Evolutionary conservation across 2,888 invertebrate genomes (phyloP).

Genomic region (Mythimna vitellina): DNA sequence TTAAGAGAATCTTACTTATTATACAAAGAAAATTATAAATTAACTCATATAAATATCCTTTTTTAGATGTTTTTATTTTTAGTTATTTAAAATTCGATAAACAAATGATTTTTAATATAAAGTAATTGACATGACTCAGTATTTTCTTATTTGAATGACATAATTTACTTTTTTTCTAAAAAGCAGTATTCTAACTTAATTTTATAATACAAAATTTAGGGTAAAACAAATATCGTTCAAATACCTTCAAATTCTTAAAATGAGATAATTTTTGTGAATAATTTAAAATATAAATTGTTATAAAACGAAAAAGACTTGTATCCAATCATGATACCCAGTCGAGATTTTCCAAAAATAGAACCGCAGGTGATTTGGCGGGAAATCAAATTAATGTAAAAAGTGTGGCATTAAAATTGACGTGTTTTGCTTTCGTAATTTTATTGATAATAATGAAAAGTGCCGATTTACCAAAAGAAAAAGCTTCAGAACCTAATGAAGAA

Average conservation of each 20-base stretch:
- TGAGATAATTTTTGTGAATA: slow-evolving; percentile 17
- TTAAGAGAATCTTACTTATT: slow-evolving; percentile 17
- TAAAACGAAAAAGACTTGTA: slow-evolving; percentile 42
- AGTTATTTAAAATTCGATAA: slow-evolving; percentile 40
- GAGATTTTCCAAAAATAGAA: slow-evolving; percentile 1
- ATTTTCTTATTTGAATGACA: slow-evolving; percentile 39
- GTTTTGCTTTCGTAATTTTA: slow-evolving; percentile 12
- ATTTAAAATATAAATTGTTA: background rate
- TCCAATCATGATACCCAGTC: slow-evolving; percentile 19
- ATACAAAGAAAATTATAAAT: slow-evolving; percentile 22
- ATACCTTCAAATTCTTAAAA: background rate
- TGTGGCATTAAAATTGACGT: slow-evolving; percentile 26
- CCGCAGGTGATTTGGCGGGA: slow-evolving; percentile 54
- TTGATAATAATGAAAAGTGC: slow-evolving; percentile 76
- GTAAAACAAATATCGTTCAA: background rate
- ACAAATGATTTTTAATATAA: slow-evolving; percentile 48
- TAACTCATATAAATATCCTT: slow-evolving; percentile 7
- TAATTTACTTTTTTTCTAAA: background rate
- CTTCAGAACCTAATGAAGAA: slow-evolving; percentile 80
- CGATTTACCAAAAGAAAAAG: slow-evolving; percentile 78
- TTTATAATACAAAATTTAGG: background rate
- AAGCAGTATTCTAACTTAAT: background rate
- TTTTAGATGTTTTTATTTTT: slow-evolving; percentile 47
- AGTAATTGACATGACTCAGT: slow-evolving; percentile 66
- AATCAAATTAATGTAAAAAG: slow-evolving; percentile 35